Base-by-base conservation (phyloP, 2,797 vertebrate genomes). In the Masticophis lateralis region DNA sequence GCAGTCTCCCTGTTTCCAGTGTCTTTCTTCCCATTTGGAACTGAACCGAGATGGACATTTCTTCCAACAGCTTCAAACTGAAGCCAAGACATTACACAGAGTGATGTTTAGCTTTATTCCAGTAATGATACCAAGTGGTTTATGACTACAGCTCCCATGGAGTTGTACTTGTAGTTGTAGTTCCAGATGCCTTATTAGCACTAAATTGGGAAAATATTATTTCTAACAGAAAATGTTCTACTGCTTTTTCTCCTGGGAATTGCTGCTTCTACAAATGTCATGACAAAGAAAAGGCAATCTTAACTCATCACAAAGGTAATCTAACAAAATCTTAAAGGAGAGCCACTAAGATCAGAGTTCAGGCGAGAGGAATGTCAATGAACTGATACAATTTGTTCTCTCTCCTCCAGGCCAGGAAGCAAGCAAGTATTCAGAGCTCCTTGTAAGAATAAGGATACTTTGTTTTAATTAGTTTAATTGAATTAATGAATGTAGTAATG, bases 311-410 rank as follows among this genome's bases (percentile, higher is more conserved):
- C 25, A 25, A 88, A 91, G 87, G 92, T 92, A 53, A 51, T 5
- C 92, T 28, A 53, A 0, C 0, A 91, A 93, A 92, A 9, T 2
- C n/a, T 95, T n/a, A 22, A 79, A 0, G 55, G 57, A 69, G 51
- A 79, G 27, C 37, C 37, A 86, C 90, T 59, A 94, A 94, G 86
- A 92, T 95, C 69, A 94, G 94, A 51, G 22, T 91, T 95, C 91
- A 66, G 93, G 10, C 4, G 83, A 90, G 60, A 91, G 69, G 47
- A 92, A 91, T 59, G 55, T 92, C 92, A 95, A 7, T 93, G 93
- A 94, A 93, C n/a, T 86, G 88, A 93, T 93, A 32, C 90, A 93
- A 94, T 92, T 92, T 96, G 83, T 55, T 25, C 63, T 93, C n/a
- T 88, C 60, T 94, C 66, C n/a, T 95, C 94, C 94, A 92, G 94